Percentiles rank a stretch among this genome's conserved stretches.
Conservation (phyloP, 2,113 vertebrate species). For the Pao palembangensis region DNA sequence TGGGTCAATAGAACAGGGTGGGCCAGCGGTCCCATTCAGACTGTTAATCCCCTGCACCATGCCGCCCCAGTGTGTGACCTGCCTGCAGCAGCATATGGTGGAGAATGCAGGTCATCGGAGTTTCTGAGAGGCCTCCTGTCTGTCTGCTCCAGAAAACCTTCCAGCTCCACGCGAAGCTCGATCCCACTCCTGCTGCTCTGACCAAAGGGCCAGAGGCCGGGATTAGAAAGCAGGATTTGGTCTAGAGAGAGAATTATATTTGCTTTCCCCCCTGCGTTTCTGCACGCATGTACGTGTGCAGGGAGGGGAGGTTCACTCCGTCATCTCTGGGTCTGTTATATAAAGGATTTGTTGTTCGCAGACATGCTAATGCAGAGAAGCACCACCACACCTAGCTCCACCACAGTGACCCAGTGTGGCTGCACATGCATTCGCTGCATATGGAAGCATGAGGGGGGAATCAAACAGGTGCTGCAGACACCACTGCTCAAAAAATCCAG, state of each 20-base stretch:
- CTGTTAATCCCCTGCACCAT: slow-evolving; percentile 55
- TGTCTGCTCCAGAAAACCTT: slow-evolving; percentile 63
- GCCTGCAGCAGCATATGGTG: slow-evolving; percentile 59
- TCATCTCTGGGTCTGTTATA: slow-evolving; percentile 42
- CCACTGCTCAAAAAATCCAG: slow-evolving; percentile 41
- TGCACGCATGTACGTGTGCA: not conserved
- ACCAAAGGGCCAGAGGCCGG: slow-evolving; percentile 57
- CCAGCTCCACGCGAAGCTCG: slow-evolving; percentile 38
- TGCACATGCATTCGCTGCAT: slow-evolving; percentile 6
- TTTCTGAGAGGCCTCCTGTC: slow-evolving; percentile 53
- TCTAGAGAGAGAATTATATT: slow-evolving; percentile 58
- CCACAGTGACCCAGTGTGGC: slow-evolving; percentile 31
- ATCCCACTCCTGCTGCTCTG: slow-evolving; percentile 54
- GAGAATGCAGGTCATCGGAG: slow-evolving; percentile 67
- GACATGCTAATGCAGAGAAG: not conserved
- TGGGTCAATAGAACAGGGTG: slow-evolving; percentile 34
- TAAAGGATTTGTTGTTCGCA: slow-evolving; percentile 42
- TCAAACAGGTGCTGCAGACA: slow-evolving; percentile 65
- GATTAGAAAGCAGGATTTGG: slow-evolving; percentile 64
- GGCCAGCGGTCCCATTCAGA: slow-evolving; percentile 44
- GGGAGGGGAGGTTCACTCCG: slow-evolving; percentile 21
- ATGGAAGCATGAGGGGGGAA: slow-evolving; percentile 24
- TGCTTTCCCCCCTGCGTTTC: slow-evolving; percentile 4
- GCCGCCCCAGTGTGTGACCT: slow-evolving; percentile 42
- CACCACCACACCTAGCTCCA: slow-evolving; percentile 1